Base-by-base conservation (phyloP, 1,140 invertebrate species). In the Temnothorax longispinosus region DNA sequence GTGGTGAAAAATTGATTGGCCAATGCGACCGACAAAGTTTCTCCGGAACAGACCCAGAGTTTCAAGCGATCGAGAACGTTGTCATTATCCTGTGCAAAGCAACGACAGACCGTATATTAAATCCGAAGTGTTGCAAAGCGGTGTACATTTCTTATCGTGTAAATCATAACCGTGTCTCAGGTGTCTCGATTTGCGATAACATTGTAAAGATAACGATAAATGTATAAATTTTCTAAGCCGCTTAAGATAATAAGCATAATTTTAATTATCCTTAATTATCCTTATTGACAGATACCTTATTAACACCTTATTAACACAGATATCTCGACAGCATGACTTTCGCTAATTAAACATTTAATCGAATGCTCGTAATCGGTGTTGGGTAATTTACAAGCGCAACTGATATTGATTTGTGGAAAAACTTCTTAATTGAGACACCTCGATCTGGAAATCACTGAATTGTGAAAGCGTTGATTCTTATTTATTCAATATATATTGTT, bases 1-100 rank as follows among this genome's bases (percentile, higher is more conserved):
- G 27, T 27, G 27, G 27, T 27, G 27, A 27, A 27, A 27, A 27
- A 27, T 27, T 27, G 27, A 27, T 27, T 27, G 27, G 27, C 27
- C 27, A 27, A 27, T 27, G 27, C 27, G 27, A 27, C 27, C 27
- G 27, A 27, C 27, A 27, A 27, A 27, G 27, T 27, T 27, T 27
- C 27, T 27, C 27, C 27, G 27, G 27, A 27, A 27, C 27, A 92
- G 6, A 98, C 96, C 98, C 98, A 98, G 0, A 97, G 95, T 92
- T 97, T 97, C 3, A 98, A 94, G 32, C 94, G 93, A 35, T 95
- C 93, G 1, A 98, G 93, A 0, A 94, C 91, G 32, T 95, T 88
- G 38, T 87, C 87, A n/a, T 92, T 91, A 62, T 78, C 56, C 89
- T 90, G 35, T 58, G 67, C 93, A 87, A 54, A 10, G 27, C n/a